Evolutionary conservation across 2,888 invertebrate genomes (phyloP).

Genomic region (Polyommatus icarus): DNA sequence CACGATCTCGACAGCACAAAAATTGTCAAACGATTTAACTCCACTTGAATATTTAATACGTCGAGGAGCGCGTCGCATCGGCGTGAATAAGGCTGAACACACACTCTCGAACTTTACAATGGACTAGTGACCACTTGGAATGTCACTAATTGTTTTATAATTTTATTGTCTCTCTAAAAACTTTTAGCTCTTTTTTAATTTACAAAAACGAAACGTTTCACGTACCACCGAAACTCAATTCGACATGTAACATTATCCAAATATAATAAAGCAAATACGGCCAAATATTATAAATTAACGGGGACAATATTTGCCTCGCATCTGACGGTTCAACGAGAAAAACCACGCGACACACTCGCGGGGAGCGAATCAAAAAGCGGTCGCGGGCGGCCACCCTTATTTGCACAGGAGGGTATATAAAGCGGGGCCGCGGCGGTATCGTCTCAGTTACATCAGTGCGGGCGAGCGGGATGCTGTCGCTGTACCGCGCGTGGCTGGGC

Average conservation of each 20-base stretch:
- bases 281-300: not conserved
- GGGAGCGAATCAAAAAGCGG: slow-evolving; percentile 18
- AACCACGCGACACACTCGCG: not conserved
- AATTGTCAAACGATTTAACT: slow-evolving; percentile 22
- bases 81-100: not conserved
- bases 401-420: slow-evolving; percentile 50
- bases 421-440: slow-evolving; percentile 37
- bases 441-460: slow-evolving; percentile 49
- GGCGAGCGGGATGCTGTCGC: slow-evolving; percentile 64
- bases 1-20: slow-evolving; percentile 5
- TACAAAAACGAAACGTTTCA: not conserved
- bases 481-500: slow-evolving; percentile 78
- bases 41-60: slow-evolving; percentile 20
- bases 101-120: not conserved
- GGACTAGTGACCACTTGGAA: not conserved
- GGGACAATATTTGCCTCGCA: not conserved
- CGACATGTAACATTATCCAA: not conserved
- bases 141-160: not conserved
- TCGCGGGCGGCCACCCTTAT: slow-evolving; percentile 29
- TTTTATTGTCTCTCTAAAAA: not conserved
- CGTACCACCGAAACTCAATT: not conserved
- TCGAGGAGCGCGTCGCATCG: not conserved
- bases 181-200: not conserved
- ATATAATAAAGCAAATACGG: not conserved
- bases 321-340: slow-evolving; percentile 2